Base-by-base conservation (phyloP, 2,113 vertebrate genomes). In the Aldabrachelys gigantea region DNA sequence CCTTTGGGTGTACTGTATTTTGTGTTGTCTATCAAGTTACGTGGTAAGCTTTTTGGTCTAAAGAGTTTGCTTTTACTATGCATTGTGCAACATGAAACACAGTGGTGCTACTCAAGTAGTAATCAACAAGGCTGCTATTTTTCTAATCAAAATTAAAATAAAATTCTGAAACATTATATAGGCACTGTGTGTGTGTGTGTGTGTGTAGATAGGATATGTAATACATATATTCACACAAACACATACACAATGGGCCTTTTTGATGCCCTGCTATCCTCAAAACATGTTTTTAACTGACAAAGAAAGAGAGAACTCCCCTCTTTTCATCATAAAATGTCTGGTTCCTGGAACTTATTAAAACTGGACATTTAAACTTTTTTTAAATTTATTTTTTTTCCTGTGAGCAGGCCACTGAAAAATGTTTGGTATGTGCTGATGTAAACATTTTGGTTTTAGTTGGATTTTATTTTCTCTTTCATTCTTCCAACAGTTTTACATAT, bases 351-450 rank as follows among this genome's bases (percentile, higher is more conserved):
- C 84, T 80, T 91, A 91, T 91, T 96, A 78, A 91, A 97, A 92
- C 29, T 65, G 25, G 72, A 85, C 53, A 92, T 93, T 85, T 38
- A 93, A 84, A 86, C 50, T 2, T 50, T 80, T 72, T 81, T 85
- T 59, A 0, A 5, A 82, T 88, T 92, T 85, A 90, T 22, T 92
- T 87, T 90, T 94, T 94, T 96, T 95, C 52, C 89, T 89, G 82
- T 89, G 87, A 97, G 81, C 57, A 96, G 89, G 41, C 47, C 24
- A 50, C 54, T 22, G 84, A 94, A 94, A 94, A 93, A 97, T 44
- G 13, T 90, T 14, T 56, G 94, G 92, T 96, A 97, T 97, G 93
- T 95, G 85, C 96, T 95, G 94, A 97, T 94, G 88, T 96, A 97
- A 97, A 97, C 89, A 97, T 97, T 89, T 97, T 92, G 89, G 76